Evolutionary conservation across 1,140 invertebrate species (phyloP), one percentile per base, ranked within the genome.

Genomic region (Latrodectus geometricus): DNA sequence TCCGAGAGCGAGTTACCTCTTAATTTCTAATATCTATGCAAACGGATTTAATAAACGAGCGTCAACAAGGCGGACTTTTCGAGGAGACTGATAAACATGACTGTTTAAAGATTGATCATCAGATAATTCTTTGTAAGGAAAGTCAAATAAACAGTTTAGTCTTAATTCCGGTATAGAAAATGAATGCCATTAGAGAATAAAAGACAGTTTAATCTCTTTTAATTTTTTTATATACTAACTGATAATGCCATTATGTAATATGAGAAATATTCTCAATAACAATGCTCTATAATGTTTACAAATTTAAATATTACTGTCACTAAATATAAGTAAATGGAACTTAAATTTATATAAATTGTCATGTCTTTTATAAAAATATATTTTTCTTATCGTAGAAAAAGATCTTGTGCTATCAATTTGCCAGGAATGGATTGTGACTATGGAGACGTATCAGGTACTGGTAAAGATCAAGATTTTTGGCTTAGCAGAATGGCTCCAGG

Each of bases 381-480:
- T 20, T 80, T 9, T 17, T 0, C 49, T 11, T 17, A 7, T n/a
- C 48, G 20, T 48, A 87, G 86, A 23, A 81, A 83, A 61, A 20
- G 86, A 69, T 87, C 86, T 1, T 87, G 86, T 50, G 50, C 70
- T 5, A 77, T 87, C 9, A 81, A 87, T 56, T 50, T 87, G 12
- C 86, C 86, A 14, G 86, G 86, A 61, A 82, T 82, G 79, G 79
- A 87, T 23, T 92, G 91, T 85, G 91, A 92, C 88, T 92, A 92
- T 88, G 90, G 90, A 78, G 91, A 92, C 20, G 86, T 91, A 0
- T 88, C 91, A 0, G 89, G 89, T 20, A 90, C 91, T 17, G 88
- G 90, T n/a, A 89, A 90, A 72, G 91, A 91, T 88, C 90, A 89
- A 20, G 89, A 89, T 61, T 90, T 91, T 86, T 90, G 90, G 89